Percentiles rank a stretch among this genome's conserved stretches.
These are phyloP conservation scores for Vipera ursinii DNA, from an alignment of 2,797 vertebrate species.

Conservation along the genomic window DNA sequence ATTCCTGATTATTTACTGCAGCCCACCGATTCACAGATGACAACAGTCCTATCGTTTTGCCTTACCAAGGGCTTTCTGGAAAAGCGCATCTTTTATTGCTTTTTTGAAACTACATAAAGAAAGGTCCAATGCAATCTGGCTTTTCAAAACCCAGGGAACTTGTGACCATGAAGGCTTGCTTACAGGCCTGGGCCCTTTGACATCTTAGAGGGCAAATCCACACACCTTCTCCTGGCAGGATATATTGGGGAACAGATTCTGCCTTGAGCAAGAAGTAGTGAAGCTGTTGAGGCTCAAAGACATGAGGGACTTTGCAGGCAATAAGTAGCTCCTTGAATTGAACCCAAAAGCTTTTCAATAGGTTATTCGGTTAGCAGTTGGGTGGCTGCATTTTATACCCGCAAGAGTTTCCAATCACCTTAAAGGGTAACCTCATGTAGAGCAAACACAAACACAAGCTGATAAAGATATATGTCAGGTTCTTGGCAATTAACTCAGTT, in stretches of 20 bases:
- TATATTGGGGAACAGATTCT: not conserved
- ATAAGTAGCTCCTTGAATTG: not conserved
- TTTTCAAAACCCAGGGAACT: not conserved
- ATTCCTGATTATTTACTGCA: not conserved
- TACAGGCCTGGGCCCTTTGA: not conserved
- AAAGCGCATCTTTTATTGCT: not conserved
- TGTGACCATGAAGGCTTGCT: not conserved
- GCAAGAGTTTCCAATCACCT: not conserved
- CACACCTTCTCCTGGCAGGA: not conserved
- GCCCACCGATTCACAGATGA: not conserved
- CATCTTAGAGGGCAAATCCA: not conserved
- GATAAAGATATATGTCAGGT: not conserved
- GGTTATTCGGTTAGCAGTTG: not conserved
- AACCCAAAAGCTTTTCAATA: not conserved
- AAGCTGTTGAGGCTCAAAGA: not conserved
- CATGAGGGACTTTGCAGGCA: not conserved
- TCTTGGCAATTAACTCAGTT: not conserved
- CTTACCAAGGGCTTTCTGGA: not conserved
- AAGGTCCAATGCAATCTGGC: not conserved
- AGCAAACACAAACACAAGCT: not conserved
- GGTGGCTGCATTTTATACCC: not conserved
- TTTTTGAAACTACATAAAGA: not conserved
- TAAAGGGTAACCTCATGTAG: not conserved
- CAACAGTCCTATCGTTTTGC: not conserved
- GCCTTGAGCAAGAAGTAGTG: not conserved